Conservation (phyloP, 2,113 vertebrate species). For the Pyrgilauda ruficollis region DNA sequence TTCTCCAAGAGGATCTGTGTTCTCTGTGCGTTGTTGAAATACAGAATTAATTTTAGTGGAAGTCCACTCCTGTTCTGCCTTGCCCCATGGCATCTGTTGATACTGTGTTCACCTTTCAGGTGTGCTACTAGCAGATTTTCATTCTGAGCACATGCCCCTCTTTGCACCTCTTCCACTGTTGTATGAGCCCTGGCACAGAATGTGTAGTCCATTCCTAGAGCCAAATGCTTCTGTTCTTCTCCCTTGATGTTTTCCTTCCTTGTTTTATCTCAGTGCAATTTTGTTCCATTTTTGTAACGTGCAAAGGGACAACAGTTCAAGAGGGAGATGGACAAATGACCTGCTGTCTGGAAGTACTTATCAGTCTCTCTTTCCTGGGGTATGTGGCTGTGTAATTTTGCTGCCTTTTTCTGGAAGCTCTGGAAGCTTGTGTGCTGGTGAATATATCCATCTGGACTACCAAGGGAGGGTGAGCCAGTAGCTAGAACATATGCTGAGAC, state of each 20-base stretch:
- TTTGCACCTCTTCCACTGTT: not conserved
- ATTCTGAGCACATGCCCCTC: not conserved
- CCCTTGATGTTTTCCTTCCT: not conserved
- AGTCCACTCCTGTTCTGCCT: not conserved
- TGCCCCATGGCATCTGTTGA: not conserved
- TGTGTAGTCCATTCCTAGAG: not conserved
- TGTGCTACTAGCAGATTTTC: not conserved
- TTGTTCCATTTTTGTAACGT: not conserved
- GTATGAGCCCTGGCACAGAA: not conserved
- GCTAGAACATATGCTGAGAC: not conserved
- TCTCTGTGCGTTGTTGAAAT: not conserved
- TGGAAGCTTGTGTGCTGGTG: not conserved
- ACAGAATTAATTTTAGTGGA: not conserved
- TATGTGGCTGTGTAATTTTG: not conserved
- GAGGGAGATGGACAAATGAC: not conserved
- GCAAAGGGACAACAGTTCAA: not conserved
- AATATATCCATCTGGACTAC: not conserved
- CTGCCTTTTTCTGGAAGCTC: not conserved
- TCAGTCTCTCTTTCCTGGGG: rapidly evolving
- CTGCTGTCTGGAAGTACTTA: not conserved
- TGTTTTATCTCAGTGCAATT: not conserved
- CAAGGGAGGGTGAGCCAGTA: not conserved
- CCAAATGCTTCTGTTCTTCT: not conserved
- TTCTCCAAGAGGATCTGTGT: not conserved
- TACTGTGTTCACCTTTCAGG: not conserved